Evolutionary conservation across 30 jellyfish, hydroid and myxozoan species (phyloP), one percentile per base, ranked within the genome.

Genomic region (Cassiopea andromeda): DNA sequence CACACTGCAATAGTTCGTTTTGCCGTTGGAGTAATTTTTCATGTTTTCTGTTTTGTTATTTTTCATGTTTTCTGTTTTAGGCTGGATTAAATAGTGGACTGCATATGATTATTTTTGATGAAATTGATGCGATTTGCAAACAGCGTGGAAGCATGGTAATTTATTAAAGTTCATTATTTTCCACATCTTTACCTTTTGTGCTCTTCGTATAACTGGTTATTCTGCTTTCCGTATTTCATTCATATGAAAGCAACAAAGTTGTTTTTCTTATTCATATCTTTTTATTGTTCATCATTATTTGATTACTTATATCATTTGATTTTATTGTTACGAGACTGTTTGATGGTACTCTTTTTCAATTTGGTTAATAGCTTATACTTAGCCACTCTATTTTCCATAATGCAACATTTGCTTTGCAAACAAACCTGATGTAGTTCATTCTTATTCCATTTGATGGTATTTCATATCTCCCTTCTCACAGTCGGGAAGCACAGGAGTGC

Each of bases 91-190:
- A 93, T 80, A 96, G 99, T 77, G 97, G 98, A 1, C 93, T 96
- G 68, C 99, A 96, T 74, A 92, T 96, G 97, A 96, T 96, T 59
- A 96, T 96, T 7, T 96, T 96, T 82, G 99, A 96, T 86, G 99
- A 96, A 86, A 96, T 96, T 61, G 99, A 96, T 85, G 99, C 99
- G 2, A 96, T 96, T 49, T 96, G 99, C 80, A 96, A 96, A 69
- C 97, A 92, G 85, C 73, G 99, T 81, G 99, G 99, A 85, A 87
- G 94, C 85, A 87, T 89, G 93, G 98, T 92, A 18, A n/a, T 16
- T 58, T 4, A 8, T 6, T 5, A 7, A 8, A 44, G 57, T 46
- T 75, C 19, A 4, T 13, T 27, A 44, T 75, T 48, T 8, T 27
- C 9, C 19, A 73, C 48, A 5, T 7, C 15, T 48, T 19, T 18